These are phyloP conservation scores for Platerodrilus igneus DNA, from an alignment of 2,888 invertebrate genomes.

Conservation along the genomic window DNA sequence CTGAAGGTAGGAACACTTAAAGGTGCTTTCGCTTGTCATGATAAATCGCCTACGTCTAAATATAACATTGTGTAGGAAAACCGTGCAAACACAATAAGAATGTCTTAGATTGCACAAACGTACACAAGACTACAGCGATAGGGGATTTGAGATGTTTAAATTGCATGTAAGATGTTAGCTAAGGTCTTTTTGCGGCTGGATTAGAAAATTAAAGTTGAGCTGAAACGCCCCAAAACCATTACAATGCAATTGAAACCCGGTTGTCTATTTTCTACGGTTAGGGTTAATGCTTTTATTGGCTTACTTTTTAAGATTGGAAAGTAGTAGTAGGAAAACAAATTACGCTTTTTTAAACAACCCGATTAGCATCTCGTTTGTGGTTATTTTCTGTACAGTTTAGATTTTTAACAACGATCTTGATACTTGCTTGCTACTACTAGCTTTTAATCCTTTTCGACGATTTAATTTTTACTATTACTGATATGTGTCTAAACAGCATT, in stretches of 20 bases:
- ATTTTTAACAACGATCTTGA: too few relatives aligned
- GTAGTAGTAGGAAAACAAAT: slow-evolving; percentile 17
- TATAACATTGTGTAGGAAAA: slow-evolving; percentile 31
- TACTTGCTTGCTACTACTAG: too few relatives aligned
- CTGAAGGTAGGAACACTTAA: slow-evolving; percentile 37
- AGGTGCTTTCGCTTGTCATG: slow-evolving; percentile 27
- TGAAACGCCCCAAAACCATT: slow-evolving; percentile 25
- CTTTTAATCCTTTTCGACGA: too few relatives aligned
- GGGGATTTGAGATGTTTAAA: slow-evolving; percentile 39
- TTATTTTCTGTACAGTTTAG: too few relatives aligned
- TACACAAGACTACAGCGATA: slow-evolving; percentile 40
- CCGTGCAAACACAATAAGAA: slow-evolving; percentile 36
- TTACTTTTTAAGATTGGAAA: slow-evolving; percentile 11
- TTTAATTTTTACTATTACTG: too few relatives aligned
- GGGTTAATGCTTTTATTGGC: slow-evolving; percentile 18
- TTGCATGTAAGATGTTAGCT: slow-evolving; percentile 39
- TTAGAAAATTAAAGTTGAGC: slow-evolving; percentile 37
- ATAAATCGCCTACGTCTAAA: slow-evolving; percentile 37
- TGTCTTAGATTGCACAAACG: slow-evolving; percentile 39
- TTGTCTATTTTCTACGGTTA: slow-evolving; percentile 14
- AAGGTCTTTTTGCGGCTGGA: slow-evolving; percentile 34
- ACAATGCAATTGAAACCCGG: slow-evolving; percentile 22
- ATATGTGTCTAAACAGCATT: too few relatives aligned
- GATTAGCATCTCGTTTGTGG: too few relatives aligned
- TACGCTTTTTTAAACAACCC: slow-evolving; percentile 13